A percentile compares a stretch with the other conserved stretches of the same genome.
Conservation (phyloP, 2,888 invertebrate species). For the Pseudococcus longispinus region DNA sequence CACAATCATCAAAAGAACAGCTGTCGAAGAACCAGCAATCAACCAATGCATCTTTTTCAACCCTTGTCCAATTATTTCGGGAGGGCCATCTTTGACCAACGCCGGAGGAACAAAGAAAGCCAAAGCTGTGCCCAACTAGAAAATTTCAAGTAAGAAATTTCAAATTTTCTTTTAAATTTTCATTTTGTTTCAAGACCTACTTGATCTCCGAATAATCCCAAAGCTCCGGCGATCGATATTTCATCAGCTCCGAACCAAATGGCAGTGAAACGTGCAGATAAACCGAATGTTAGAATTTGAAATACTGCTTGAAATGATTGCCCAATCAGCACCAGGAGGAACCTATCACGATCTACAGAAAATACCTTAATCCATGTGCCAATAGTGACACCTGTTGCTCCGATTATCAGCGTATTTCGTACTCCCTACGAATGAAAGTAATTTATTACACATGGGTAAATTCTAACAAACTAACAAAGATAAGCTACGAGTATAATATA, state of each 20-base stretch:
- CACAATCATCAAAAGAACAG: slow-evolving; percentile 81
- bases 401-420: slow-evolving; percentile 79
- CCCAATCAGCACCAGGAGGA: slow-evolving; percentile 86
- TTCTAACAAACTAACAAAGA: neutral
- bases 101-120: slow-evolving; percentile 77
- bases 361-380: slow-evolving; percentile 93
- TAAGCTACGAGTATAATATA: neutral
- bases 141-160: neutral
- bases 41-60: slow-evolving; percentile 84
- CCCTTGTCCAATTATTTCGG: slow-evolving; percentile 73
- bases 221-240: slow-evolving; percentile 95
- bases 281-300: slow-evolving; percentile 91
- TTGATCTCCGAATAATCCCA: slow-evolving; percentile 99
- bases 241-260: slow-evolving; percentile 98
- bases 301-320: slow-evolving; percentile 86
- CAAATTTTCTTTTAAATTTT: neutral
- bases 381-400: slow-evolving; percentile 82
- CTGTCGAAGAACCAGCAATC: slow-evolving; percentile 81
- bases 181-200: slow-evolving; percentile 65
- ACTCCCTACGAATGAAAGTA: slow-evolving; percentile 71
- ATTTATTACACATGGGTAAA: neutral
- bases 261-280: slow-evolving; percentile 92
- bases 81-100: slow-evolving; percentile 70
- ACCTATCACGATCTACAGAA: slow-evolving; percentile 82
- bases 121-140: slow-evolving; percentile 72